Percentiles rank a stretch among this genome's conserved stretches.
phyloP scores from a whole-genome alignment of 2,113 vertebrate genomes.

The Sciurus niger region DNA sequence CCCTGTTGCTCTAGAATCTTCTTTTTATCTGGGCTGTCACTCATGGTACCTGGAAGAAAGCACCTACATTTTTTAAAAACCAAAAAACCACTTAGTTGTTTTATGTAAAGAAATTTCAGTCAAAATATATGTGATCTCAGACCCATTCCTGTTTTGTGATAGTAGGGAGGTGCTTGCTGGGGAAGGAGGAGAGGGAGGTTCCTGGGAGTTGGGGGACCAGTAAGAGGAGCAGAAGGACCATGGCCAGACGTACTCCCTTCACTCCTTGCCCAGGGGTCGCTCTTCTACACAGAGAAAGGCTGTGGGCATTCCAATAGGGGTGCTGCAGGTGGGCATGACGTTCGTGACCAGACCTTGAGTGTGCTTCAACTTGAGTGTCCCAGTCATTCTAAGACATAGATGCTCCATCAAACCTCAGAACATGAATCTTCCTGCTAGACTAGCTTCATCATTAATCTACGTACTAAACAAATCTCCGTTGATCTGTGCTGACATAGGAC shows the following conservation, averaged over 20 bases:
- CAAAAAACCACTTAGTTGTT: not conserved
- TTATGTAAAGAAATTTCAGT: slow-evolving; percentile 40
- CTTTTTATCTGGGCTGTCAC: not conserved
- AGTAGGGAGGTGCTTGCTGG: not conserved
- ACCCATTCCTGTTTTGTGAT: slow-evolving; percentile 8
- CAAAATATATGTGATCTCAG: not conserved
- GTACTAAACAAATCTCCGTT: not conserved
- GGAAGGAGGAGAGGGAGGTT: not conserved
- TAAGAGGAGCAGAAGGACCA: not conserved
- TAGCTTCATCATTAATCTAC: not conserved
- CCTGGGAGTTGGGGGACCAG: not conserved
- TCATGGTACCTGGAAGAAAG: not conserved
- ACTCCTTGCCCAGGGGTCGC: not conserved
- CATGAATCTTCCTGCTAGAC: not conserved
- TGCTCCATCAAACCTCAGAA: not conserved
- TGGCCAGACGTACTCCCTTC: not conserved
- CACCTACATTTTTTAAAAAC: not conserved
- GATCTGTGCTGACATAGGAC: not conserved
- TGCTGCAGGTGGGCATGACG: not conserved
- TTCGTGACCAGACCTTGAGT: not conserved
- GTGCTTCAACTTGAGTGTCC: not conserved
- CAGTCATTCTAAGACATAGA: not conserved
- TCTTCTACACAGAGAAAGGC: not conserved
- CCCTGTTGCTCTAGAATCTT: not conserved
- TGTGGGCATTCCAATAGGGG: no score